Base-by-base conservation (phyloP, 2,888 invertebrate species). In the Ceratothoa steindachneri region DNA sequence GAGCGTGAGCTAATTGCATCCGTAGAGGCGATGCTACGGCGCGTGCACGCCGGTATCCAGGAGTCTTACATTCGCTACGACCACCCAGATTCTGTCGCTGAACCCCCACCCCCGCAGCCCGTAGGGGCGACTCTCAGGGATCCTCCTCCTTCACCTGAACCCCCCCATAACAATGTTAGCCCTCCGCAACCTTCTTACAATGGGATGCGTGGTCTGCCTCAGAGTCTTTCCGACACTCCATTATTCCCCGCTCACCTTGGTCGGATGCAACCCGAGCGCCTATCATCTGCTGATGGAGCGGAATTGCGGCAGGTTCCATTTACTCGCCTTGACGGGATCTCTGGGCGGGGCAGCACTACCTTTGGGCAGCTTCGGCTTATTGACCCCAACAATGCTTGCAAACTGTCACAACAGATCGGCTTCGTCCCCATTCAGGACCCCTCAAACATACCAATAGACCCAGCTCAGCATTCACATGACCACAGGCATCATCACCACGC, bases 391-490 rank as follows among this genome's bases (percentile, higher is more conserved):
- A 77, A 77, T 31, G 77, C 77, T n/a, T 73, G 71, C 19, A 51
- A 30, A 12, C 60, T 77, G 19, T 77, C 77, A 28, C 69, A 75
- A 28, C 66, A 75, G 51, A n/a, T 77, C 9, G 77, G 77, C 2
- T 78, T 78, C 53, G 75, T 73, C 24, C 77, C 77, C 30, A 78
- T 78, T 19, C 77, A 73, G 69, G 75, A 78, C 27, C 72, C 71
- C 12, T 52, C 52, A n/a, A n/a, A n/a, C n/a, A n/a, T n/a, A n/a
- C n/a, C n/a, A n/a, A n/a, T n/a, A n/a, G n/a, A n/a, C n/a, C n/a
- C 31, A 30, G 1, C 30, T n/a, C n/a, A n/a, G 27, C n/a, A 55
- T 5, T 55, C 60, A 12, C 67, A 67, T 30, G 52, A 67, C 15
- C 64, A 31, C 24, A 30, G 30, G 29, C 72, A 72, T 72, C 72